Conservation (phyloP, 1,140 invertebrate genomes). For the Microplitis mediator region DNA sequence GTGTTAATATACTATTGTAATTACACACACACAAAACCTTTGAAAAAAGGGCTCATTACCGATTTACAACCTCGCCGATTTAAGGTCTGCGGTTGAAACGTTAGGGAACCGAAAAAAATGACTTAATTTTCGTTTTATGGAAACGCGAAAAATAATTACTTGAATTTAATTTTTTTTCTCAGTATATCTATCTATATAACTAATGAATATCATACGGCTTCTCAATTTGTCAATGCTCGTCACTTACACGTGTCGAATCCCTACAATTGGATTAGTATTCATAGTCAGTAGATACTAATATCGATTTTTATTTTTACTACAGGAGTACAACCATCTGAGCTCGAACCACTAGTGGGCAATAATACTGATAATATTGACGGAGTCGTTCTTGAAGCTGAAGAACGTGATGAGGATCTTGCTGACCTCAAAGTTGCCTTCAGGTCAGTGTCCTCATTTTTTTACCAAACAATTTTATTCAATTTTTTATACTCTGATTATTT, state of each 20-base stretch:
- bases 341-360: constrained; percentile 79
- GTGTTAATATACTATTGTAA: too few relatives aligned
- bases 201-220: constrained; percentile 1
- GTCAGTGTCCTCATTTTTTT: constrained; percentile 46
- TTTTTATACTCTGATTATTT: not conserved
- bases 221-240: constrained; percentile 22
- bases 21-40: too few relatives aligned
- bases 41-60: too few relatives aligned
- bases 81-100: too few relatives aligned
- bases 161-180: too few relatives aligned
- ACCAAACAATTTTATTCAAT: not conserved
- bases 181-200: too few relatives aligned
- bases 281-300: constrained; percentile 12
- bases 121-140: too few relatives aligned
- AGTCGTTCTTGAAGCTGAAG: constrained; percentile 65
- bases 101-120: too few relatives aligned
- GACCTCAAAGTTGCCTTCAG: constrained; percentile 53
- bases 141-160: too few relatives aligned
- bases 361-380: constrained; percentile 66
- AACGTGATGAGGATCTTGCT: constrained; percentile 52
- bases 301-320: constrained; percentile 22
- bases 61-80: too few relatives aligned
- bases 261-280: constrained; percentile 22
- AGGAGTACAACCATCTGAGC: constrained; percentile 67
- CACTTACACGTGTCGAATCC: constrained; percentile 3